phyloP scores from a whole-genome alignment of 2,888 invertebrate genomes.

The Aphidoletes aphidimyza region DNA sequence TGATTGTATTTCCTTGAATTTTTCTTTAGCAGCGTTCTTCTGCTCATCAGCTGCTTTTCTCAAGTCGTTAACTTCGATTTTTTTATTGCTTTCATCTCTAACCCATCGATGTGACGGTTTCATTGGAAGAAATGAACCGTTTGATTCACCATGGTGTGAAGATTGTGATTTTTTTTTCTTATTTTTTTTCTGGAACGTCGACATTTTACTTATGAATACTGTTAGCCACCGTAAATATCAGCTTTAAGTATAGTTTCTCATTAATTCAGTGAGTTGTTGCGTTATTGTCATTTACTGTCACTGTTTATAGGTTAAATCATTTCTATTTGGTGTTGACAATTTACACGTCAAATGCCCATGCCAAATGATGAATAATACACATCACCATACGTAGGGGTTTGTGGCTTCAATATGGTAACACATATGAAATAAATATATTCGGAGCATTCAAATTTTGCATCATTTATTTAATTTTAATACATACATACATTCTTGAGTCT shows the following conservation, averaged over 20 bases:
- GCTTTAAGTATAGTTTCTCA: not conserved
- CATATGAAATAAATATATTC: too few relatives aligned
- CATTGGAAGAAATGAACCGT: too few relatives aligned
- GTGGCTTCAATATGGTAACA: too few relatives aligned
- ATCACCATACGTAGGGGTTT: too few relatives aligned
- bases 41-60: too few relatives aligned
- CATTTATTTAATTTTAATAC: too few relatives aligned
- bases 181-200: not conserved
- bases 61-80: not conserved
- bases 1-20: conserved; percentile 64
- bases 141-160: not conserved
- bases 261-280: not conserved
- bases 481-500: too few relatives aligned
- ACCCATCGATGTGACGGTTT: conserved; percentile 6
- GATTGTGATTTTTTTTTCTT: not conserved
- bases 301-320: conserved; percentile 6
- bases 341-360: too few relatives aligned
- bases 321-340: too few relatives aligned
- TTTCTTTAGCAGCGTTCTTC: not conserved
- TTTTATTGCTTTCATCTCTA: not conserved
- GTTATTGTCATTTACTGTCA: not conserved
- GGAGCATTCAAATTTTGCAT: too few relatives aligned
- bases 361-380: too few relatives aligned
- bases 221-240: too few relatives aligned
- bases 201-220: not conserved